Evolutionary conservation across 2,113 vertebrate genomes (phyloP).

Genomic region (Petrocephalus zakoni): DNA sequence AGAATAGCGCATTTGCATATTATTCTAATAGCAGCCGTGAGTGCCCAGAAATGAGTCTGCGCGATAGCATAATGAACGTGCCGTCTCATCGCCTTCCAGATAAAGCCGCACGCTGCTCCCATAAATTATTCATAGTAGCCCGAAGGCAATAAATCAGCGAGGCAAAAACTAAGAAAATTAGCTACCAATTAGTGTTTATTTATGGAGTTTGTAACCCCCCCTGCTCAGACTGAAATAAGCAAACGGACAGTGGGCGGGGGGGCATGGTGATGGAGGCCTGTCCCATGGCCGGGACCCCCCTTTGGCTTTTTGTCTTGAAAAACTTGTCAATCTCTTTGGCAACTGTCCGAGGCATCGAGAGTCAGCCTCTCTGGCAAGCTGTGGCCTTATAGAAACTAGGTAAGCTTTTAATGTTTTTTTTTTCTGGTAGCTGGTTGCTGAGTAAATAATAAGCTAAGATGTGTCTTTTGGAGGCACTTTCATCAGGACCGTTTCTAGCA

Average conservation of each 20-base stretch:
- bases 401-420: neutral
- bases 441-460: slow-evolving; percentile 5
- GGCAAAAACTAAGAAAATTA: slow-evolving; percentile 81
- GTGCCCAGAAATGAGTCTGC: slow-evolving; percentile 64
- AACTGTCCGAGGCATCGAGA: neutral
- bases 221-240: slow-evolving; percentile 1
- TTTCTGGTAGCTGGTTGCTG: neutral
- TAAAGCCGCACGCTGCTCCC: slow-evolving; percentile 59
- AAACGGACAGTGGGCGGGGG: slow-evolving; percentile 6
- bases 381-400: neutral
- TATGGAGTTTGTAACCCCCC: slow-evolving; percentile 52
- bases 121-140: slow-evolving; percentile 83
- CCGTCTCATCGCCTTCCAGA: slow-evolving; percentile 57
- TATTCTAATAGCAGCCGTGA: slow-evolving; percentile 61
- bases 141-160: slow-evolving; percentile 82
- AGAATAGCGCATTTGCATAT: slow-evolving; percentile 60
- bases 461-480: neutral
- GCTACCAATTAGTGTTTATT: slow-evolving; percentile 80
- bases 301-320: neutral
- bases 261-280: neutral
- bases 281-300: neutral
- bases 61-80: slow-evolving; percentile 64
- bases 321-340: neutral
- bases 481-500: neutral
- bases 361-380: neutral